A percentile compares a stretch with the other conserved stretches of the same genome.
Conservation (phyloP, 2,113 vertebrate species). For the Clinocottus analis region DNA sequence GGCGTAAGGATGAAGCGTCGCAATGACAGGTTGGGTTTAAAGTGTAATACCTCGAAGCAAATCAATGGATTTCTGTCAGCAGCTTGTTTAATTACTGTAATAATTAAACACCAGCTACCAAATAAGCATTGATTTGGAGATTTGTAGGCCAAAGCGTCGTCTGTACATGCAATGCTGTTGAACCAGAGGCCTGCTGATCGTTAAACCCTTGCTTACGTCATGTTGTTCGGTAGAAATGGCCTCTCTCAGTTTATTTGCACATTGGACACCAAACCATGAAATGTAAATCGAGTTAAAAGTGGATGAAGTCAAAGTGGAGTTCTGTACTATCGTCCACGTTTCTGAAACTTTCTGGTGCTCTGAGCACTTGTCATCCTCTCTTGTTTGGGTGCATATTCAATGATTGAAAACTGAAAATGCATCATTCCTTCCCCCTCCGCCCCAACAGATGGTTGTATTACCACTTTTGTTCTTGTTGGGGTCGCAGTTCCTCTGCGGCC, state of each 20-base stretch:
- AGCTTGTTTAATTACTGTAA: no score
- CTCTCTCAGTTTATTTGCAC: no score
- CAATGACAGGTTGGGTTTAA: not conserved
- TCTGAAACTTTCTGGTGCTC: not conserved
- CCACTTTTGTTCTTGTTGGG: conserved; percentile 68
- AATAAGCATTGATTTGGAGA: not conserved
- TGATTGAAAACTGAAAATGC: not conserved
- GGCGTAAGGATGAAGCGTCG: not conserved
- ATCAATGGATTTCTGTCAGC: not conserved
- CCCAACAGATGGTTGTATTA: conserved; percentile 64
- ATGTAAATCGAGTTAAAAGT: not conserved
- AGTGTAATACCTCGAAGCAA: not conserved
- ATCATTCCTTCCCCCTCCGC: not conserved
- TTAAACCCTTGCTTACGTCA: no score
- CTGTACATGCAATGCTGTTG: not conserved
- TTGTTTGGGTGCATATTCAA: not conserved
- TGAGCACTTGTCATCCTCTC: not conserved
- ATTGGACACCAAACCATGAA: not conserved
- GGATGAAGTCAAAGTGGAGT: no score
- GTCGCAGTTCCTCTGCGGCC: conserved; percentile 60
- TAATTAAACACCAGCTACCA: no score
- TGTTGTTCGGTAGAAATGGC: no score
- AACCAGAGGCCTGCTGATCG: not conserved
- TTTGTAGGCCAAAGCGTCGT: not conserved
- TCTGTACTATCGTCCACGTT: not conserved